These are phyloP conservation scores for Cassiopea andromeda DNA, from an alignment of 30 jellyfish, hydroid and myxozoan genomes.

Conservation along the genomic window DNA sequence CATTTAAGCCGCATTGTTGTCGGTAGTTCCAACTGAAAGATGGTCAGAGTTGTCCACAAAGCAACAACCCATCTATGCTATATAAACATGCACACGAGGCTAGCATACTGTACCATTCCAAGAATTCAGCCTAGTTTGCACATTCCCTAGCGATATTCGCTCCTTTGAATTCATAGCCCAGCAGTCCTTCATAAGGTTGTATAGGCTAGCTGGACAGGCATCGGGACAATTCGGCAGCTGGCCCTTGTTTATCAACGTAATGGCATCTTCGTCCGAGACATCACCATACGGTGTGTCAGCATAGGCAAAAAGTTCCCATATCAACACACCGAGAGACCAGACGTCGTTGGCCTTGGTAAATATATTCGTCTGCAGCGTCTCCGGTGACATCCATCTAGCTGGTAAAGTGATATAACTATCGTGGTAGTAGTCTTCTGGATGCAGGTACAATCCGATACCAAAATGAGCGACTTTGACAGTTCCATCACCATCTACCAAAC, in stretches of 20 bases:
- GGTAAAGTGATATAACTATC: conserved; percentile 64
- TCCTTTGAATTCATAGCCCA: conserved; percentile 50
- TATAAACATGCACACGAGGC: background rate
- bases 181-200: conserved; percentile 58
- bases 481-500: conserved; percentile 70
- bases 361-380: conserved; percentile 58
- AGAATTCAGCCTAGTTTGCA: conserved; percentile 10
- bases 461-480: conserved; percentile 65
- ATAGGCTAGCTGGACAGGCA: conserved; percentile 76
- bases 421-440: conserved; percentile 73
- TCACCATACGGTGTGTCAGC: conserved; percentile 81
- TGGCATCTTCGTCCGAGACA: conserved; percentile 70
- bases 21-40: too few species aligned
- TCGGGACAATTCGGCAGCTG: conserved; percentile 67
- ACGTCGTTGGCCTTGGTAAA: conserved; percentile 71
- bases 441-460: conserved; percentile 80
- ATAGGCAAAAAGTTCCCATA: conserved; percentile 88
- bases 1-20: too few species aligned
- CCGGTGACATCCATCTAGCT: conserved; percentile 95
- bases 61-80: too few species aligned
- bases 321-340: conserved; percentile 78
- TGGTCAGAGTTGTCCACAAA: too few species aligned
- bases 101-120: conserved; percentile 63
- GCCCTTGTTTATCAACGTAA: conserved; percentile 32
- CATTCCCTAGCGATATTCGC: conserved; percentile 12